Percentiles rank a stretch among this genome's conserved stretches.
These are phyloP conservation scores for Lepeophtheirus nordmannii DNA, from an alignment of 2,888 invertebrate species.

Conservation along the genomic window DNA sequence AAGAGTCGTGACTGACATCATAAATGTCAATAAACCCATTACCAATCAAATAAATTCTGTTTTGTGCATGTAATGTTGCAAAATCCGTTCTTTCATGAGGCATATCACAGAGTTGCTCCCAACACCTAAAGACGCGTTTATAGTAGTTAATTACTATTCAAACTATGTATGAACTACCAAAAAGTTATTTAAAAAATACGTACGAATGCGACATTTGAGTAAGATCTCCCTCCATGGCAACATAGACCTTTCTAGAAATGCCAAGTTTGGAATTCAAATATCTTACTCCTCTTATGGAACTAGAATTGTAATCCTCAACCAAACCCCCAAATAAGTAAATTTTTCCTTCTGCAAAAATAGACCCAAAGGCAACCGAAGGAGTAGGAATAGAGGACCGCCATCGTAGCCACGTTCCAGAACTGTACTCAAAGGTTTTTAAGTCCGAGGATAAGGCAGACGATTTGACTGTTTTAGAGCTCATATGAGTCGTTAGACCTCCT, in stretches of 20 bases:
- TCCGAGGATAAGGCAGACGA: not conserved
- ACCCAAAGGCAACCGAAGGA: not conserved
- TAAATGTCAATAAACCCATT: not conserved
- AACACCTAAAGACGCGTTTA: not conserved
- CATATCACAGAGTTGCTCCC: not conserved
- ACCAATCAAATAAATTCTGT: not conserved
- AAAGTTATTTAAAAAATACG: not conserved
- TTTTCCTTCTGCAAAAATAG: not conserved
- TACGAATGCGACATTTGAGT: not conserved
- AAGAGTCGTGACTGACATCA: not conserved
- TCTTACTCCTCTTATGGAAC: not conserved
- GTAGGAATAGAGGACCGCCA: not conserved
- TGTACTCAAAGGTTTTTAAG: not conserved
- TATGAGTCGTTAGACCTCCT: not conserved
- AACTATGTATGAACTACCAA: not conserved
- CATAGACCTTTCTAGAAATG: not conserved
- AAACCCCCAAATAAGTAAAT: not conserved
- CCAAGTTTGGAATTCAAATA: not conserved
- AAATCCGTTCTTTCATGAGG: not conserved
- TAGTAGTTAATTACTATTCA: too few species aligned
- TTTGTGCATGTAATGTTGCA: not conserved
- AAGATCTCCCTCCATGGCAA: not conserved
- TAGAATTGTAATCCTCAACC: not conserved
- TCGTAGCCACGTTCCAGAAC: not conserved
- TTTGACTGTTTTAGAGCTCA: not conserved